Evolutionary conservation across 2,113 vertebrate genomes (phyloP).

Genomic region (Ameiurus melas): DNA sequence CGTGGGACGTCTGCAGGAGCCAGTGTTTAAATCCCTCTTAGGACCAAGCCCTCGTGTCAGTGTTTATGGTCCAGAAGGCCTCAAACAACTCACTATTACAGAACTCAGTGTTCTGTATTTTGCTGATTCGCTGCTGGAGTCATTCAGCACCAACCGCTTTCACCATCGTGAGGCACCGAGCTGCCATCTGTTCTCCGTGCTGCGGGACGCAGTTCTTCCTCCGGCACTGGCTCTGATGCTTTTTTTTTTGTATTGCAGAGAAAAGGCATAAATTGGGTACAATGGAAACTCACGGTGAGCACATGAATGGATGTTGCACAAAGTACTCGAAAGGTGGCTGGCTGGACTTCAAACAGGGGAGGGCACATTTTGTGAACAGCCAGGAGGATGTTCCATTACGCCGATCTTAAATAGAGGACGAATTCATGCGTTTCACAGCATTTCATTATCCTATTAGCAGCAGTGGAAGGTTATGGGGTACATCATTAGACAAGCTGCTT

Average conservation of each 20-base stretch:
- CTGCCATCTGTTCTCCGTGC: conserved; percentile 49
- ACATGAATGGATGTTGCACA: conserved; percentile 25
- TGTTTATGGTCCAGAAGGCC: conserved; percentile 24
- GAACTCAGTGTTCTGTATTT: conserved; percentile 51
- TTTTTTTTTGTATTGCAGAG: conserved; percentile 5
- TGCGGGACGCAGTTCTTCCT: conserved; percentile 37
- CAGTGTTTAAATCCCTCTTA: conserved; percentile 19
- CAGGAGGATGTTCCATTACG: conserved; percentile 23
- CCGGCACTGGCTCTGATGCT: conserved; percentile 26
- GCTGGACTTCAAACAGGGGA: conserved; percentile 8
- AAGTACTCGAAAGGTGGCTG: neutral
- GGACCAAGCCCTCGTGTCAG: conserved; percentile 15
- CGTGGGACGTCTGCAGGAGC: conserved; percentile 7
- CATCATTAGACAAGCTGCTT: conserved; percentile 31
- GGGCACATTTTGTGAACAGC: neutral
- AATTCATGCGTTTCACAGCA: neutral
- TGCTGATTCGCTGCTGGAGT: conserved; percentile 50
- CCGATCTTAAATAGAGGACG: conserved; percentile 22
- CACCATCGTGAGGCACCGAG: conserved; percentile 32
- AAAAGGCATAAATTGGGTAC: conserved; percentile 23
- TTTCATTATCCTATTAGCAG: conserved; percentile 36
- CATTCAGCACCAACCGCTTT: conserved; percentile 39
- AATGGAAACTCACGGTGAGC: neutral
- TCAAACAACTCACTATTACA: conserved; percentile 23
- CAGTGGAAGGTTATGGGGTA: conserved; percentile 4